phyloP scores from a whole-genome alignment of 2,797 vertebrate species.

The Sebastes variabilis region DNA sequence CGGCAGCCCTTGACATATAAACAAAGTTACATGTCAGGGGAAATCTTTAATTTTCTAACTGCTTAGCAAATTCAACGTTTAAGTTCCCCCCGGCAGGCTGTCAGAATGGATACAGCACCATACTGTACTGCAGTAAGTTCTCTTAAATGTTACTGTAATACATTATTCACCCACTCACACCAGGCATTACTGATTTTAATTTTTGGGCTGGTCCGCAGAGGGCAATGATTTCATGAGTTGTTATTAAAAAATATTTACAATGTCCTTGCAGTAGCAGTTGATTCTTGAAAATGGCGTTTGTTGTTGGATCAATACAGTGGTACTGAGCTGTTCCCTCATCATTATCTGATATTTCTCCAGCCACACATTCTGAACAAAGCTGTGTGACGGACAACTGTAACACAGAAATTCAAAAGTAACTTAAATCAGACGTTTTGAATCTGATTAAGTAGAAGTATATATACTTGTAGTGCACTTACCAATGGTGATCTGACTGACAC shows the following conservation, averaged over 20 bases:
- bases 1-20: neutral
- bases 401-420: neutral
- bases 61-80: conserved; percentile 1
- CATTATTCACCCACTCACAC: neutral
- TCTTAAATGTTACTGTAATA: neutral
- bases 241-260: neutral
- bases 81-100: neutral
- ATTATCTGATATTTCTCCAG: neutral
- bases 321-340: neutral
- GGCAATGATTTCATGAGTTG: too few relatives aligned
- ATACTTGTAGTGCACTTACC: conserved; percentile 73
- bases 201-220: neutral
- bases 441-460: neutral
- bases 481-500: conserved; percentile 89
- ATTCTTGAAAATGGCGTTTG: neutral
- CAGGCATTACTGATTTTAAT: neutral
- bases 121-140: neutral
- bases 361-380: neutral
- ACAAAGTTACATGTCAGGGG: conserved; percentile 16
- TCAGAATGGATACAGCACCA: neutral
- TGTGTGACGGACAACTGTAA: neutral
- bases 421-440: neutral
- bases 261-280: neutral
- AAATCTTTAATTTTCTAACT: conserved; percentile 24
- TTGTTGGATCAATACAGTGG: neutral